A percentile compares a stretch with the other conserved stretches of the same genome.
These are phyloP conservation scores for Latrodectus hesperus DNA, from an alignment of 2,888 invertebrate genomes.

Conservation along the genomic window DNA sequence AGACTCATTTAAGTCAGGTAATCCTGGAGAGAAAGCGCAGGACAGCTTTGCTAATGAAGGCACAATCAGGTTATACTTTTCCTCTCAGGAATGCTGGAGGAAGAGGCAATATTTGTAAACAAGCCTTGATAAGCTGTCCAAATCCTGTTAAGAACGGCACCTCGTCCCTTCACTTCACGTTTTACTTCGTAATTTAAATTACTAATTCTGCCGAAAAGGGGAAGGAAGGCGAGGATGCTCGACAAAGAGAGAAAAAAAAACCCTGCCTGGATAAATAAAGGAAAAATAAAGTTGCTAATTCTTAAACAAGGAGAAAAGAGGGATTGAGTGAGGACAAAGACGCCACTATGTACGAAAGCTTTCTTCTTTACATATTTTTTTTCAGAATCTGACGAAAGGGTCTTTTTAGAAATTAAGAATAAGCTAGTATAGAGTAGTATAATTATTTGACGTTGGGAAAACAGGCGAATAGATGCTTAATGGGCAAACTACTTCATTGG, in stretches of 20 bases:
- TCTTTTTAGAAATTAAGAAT: slow-evolving; percentile 69
- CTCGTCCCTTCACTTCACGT: slow-evolving; percentile 51
- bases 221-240: slow-evolving; percentile 31
- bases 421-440: slow-evolving; percentile 63
- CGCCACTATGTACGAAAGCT: slow-evolving; percentile 37
- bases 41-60: slow-evolving; percentile 67
- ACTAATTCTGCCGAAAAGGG: slow-evolving; percentile 68
- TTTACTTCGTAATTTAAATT: slow-evolving; percentile 69
- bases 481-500: slow-evolving; percentile 56
- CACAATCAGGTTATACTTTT: slow-evolving; percentile 65
- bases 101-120: slow-evolving; percentile 69
- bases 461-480: slow-evolving; percentile 55
- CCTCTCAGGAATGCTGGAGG: slow-evolving; percentile 45
- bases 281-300: slow-evolving; percentile 69
- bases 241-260: slow-evolving; percentile 26
- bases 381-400: slow-evolving; percentile 49
- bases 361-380: slow-evolving; percentile 51
- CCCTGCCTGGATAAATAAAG: slow-evolving; percentile 55
- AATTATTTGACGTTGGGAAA: slow-evolving; percentile 62
- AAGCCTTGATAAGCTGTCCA: slow-evolving; percentile 69
- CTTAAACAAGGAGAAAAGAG: slow-evolving; percentile 68
- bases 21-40: slow-evolving; percentile 49
- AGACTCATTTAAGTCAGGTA: slow-evolving; percentile 69
- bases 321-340: slow-evolving; percentile 60
- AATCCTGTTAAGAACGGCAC: slow-evolving; percentile 67